Conservation (phyloP, 2,888 invertebrate genomes). For the Amphipoea oculea region DNA sequence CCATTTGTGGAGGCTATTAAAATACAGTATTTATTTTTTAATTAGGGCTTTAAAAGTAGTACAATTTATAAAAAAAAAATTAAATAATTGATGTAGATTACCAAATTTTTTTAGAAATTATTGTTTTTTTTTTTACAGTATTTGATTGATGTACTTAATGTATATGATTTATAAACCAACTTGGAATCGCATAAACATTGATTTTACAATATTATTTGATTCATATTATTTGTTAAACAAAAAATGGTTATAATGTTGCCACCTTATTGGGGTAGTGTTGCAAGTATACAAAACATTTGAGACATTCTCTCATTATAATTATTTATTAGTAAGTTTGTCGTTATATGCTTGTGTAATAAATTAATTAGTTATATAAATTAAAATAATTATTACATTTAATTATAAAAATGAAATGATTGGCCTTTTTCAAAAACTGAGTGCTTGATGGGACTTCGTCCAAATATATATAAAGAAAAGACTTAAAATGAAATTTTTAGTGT, state of each 20-base stretch:
- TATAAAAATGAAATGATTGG: constrained; percentile 77
- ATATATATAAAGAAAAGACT: constrained; percentile 85
- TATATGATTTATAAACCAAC: neutral
- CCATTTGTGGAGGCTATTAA: neutral
- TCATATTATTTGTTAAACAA: neutral
- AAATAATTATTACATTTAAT: constrained; percentile 62
- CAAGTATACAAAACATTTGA: constrained; percentile 65
- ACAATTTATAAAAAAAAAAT: no score
- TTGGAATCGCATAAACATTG: no score
- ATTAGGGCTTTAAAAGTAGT: neutral
- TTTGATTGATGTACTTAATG: neutral
- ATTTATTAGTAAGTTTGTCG: constrained; percentile 70
- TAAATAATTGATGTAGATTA: no score
- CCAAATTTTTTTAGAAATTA: no score
- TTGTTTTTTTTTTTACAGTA: neutral
- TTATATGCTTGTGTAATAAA: constrained; percentile 70
- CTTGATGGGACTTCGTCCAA: constrained; percentile 87
- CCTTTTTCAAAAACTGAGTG: constrained; percentile 86
- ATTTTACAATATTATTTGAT: constrained; percentile 10
- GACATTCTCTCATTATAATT: constrained; percentile 59
- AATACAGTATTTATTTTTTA: neutral
- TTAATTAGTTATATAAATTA: constrained; percentile 66
- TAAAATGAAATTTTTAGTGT: constrained; percentile 84
- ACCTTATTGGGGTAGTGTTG: constrained; percentile 35
- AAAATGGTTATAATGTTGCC: neutral